Evolutionary conservation across 2,113 vertebrate species (phyloP).

Genomic region (Tichodroma muraria): DNA sequence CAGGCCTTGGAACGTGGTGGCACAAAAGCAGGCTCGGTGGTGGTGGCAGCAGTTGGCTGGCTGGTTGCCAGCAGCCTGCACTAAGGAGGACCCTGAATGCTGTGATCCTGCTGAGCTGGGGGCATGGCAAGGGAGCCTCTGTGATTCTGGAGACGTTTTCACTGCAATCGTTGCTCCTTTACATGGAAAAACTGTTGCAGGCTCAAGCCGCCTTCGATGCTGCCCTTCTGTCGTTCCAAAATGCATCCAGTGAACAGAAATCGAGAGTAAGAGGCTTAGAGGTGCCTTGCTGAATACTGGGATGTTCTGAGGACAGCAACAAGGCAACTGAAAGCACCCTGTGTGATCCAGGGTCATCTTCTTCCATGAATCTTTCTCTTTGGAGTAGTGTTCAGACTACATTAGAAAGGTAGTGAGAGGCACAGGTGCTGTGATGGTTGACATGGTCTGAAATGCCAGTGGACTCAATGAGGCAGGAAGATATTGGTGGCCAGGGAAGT

Average conservation of each 20-base stretch:
- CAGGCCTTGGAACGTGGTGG: not conserved
- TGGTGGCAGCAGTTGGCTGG: not conserved
- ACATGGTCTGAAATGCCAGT: not conserved
- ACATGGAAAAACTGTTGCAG: not conserved
- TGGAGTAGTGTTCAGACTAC: not conserved
- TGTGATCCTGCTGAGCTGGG: not conserved
- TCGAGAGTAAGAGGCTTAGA: not conserved
- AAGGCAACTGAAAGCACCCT: not conserved
- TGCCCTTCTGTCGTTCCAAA: not conserved
- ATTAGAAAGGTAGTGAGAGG: not conserved
- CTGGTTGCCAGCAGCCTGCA: not conserved
- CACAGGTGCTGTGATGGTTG: not conserved
- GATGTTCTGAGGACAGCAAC: not conserved
- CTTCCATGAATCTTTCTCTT: not conserved
- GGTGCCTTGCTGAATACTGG: not conserved
- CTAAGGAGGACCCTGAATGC: not conserved
- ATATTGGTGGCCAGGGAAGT: not conserved
- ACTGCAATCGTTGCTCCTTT: not conserved
- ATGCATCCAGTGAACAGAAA: not conserved
- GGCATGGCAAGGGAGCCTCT: not conserved
- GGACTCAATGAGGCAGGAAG: not conserved
- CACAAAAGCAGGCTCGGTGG: not conserved
- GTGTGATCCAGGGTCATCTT: not conserved
- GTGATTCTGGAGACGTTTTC: fast-evolving
- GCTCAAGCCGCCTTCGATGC: not conserved